phyloP scores from a whole-genome alignment of 2,888 invertebrate species.

The Ochropleura leucogaster region DNA sequence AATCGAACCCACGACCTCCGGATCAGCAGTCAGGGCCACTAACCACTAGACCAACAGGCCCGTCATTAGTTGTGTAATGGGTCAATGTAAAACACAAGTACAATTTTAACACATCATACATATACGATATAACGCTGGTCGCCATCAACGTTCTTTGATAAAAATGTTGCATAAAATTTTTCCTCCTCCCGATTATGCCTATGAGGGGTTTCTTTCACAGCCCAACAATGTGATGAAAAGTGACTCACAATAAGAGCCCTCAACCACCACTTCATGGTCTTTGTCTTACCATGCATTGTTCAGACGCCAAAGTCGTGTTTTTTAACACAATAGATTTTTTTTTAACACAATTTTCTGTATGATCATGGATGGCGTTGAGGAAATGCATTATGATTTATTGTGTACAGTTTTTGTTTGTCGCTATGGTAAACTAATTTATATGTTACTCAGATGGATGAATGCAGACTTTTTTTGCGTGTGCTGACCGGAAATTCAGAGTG shows the following conservation, averaged over 20 bases:
- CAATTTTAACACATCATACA: neutral
- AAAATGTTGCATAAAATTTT: constrained; percentile 47
- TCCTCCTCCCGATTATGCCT: constrained; percentile 39
- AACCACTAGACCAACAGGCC: too few species aligned
- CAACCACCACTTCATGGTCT: constrained; percentile 58
- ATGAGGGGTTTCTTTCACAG: constrained; percentile 60
- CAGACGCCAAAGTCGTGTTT: constrained; percentile 52
- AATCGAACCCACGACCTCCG: too few species aligned
- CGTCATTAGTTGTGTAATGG: neutral
- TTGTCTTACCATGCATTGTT: constrained; percentile 67
- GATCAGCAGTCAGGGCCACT: too few species aligned
- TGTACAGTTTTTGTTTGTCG: neutral
- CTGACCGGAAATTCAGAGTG: neutral
- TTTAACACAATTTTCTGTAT: constrained; percentile 49
- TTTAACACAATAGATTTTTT: constrained; percentile 54
- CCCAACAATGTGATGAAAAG: constrained; percentile 64
- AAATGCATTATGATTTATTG: constrained; percentile 30
- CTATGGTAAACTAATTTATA: neutral
- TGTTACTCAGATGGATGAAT: too few species aligned
- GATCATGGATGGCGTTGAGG: constrained; percentile 21
- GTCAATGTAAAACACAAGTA: neutral
- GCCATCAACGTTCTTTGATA: constrained; percentile 34
- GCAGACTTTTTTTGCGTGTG: neutral
- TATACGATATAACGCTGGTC: neutral
- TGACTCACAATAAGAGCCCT: constrained; percentile 68